Evolutionary conservation across 2,797 vertebrate genomes (phyloP).

Genomic region (Enteromius thamalakanensis): DNA sequence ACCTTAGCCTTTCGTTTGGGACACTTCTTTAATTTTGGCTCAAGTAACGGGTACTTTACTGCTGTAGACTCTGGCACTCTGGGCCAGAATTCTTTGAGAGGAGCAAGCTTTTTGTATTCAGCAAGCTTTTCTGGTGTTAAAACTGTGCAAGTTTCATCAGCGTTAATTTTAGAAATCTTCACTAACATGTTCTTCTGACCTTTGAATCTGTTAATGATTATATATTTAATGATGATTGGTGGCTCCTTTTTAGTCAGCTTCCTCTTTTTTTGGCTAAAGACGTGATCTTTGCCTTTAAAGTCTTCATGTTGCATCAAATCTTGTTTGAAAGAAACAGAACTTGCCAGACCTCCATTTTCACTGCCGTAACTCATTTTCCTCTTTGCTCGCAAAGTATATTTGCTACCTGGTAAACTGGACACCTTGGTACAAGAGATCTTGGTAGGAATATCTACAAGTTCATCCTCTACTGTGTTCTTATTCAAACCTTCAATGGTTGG

Average conservation of each 20-base stretch:
- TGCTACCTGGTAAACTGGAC: constrained; percentile 88
- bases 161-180: constrained; percentile 91
- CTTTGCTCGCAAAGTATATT: constrained; percentile 94
- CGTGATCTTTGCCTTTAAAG: constrained; percentile 62
- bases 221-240: constrained; percentile 98
- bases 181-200: constrained; percentile 99
- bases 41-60: constrained; percentile 86
- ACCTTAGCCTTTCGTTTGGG: constrained; percentile 89
- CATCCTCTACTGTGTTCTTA: constrained; percentile 57
- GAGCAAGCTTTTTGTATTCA: constrained; percentile 88
- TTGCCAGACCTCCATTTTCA: constrained; percentile 84
- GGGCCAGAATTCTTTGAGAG: constrained; percentile 96
- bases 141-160: constrained; percentile 84
- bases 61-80: constrained; percentile 92
- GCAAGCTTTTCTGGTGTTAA: constrained; percentile 90
- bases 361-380: constrained; percentile 88
- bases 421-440: constrained; percentile 78
- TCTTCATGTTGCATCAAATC: constrained; percentile 73
- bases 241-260: constrained; percentile 90
- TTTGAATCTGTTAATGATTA: constrained; percentile 99
- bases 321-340: constrained; percentile 80
- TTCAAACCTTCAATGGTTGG: constrained; percentile 23
- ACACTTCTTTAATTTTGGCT: constrained; percentile 89
- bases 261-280: constrained; percentile 82
- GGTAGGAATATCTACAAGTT: constrained; percentile 65